Base-by-base conservation (phyloP, 1,140 invertebrate species). In the Saccostrea cuccullata region DNA sequence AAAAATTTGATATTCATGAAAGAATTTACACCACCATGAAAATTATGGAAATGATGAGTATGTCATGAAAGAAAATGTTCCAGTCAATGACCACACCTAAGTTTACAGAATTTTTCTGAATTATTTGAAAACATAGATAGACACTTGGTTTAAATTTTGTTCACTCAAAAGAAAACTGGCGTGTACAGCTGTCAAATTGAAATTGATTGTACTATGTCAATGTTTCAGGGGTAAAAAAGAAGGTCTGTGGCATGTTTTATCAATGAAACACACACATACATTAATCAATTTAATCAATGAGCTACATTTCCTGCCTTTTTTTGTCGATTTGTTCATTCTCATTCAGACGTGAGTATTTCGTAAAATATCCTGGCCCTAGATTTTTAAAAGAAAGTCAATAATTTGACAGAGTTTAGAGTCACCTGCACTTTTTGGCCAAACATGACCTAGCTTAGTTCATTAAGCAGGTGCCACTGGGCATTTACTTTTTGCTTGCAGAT, bases 281-380 rank as follows among this genome's bases (percentile, higher is more conserved):
- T 77, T 77, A 77, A 77, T 77, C 70, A 77, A 77, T 77, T 30
- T 36, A 30, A 77, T 77, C 70, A 77, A 77, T 77, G 70, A 12
- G 70, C 70, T 77, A 77, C 70, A 77, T 77, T 77, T 77, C 70
- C 70, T 77, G 70, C 26, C 26, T 23, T 30, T 77, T n/a, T 77
- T 17, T 77, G 70, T 77, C 26, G 70, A 77, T 77, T 77, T 36
- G 70, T 77, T 77, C 70, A 77, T 77, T 77, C 70, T 30, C 70
- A 77, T 30, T 26, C 70, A 67, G 15, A 67, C 60, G 17, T 77
- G 30, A 30, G 70, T 15, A 77, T 36, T 77, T 77, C 15, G 36
- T 36, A 36, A 77, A 77, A 73, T 12, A 17, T 12, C 23, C 23
- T 15, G 30, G 70, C 70, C 70, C 60, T 67, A 67, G 60, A 67